Conservation (phyloP, 2,113 vertebrate species). For the Glaucomys volans region DNA sequence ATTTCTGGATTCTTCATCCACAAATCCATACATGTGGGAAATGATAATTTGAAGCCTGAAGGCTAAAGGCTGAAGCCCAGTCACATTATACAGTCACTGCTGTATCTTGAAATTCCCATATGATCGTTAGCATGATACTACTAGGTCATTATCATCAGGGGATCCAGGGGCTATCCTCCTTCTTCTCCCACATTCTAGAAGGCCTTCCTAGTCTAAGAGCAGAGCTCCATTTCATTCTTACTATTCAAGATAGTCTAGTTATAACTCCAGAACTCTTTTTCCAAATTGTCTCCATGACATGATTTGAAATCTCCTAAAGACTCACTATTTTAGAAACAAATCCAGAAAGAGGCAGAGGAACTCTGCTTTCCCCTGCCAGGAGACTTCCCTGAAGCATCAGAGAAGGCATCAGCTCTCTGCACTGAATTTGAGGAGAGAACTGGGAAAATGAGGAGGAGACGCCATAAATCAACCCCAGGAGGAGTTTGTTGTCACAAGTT, state of each 20-base stretch:
- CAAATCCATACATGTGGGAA: neutral
- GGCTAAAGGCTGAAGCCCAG: neutral
- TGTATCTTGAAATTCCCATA: neutral
- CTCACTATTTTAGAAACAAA: neutral
- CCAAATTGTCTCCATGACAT: neutral
- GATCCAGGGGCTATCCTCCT: neutral
- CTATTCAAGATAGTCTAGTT: neutral
- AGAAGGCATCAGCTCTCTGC: neutral
- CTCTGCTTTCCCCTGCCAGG: neutral
- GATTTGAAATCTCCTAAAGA: neutral
- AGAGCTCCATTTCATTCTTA: neutral
- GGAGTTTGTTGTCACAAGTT: neutral
- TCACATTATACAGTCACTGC: neutral
- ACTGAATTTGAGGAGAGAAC: neutral
- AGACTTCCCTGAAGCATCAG: neutral
- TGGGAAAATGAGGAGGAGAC: neutral
- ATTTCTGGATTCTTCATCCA: neutral
- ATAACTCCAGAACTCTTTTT: neutral
- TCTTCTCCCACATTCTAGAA: neutral
- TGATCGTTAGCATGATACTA: neutral
- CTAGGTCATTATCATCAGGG: neutral
- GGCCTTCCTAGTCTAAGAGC: neutral
- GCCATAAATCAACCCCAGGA: neutral
- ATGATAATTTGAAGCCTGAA: neutral
- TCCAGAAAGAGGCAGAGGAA: neutral